Evolutionary conservation across 2,888 invertebrate species (phyloP).

Genomic region (Drosophila atripex): DNA sequence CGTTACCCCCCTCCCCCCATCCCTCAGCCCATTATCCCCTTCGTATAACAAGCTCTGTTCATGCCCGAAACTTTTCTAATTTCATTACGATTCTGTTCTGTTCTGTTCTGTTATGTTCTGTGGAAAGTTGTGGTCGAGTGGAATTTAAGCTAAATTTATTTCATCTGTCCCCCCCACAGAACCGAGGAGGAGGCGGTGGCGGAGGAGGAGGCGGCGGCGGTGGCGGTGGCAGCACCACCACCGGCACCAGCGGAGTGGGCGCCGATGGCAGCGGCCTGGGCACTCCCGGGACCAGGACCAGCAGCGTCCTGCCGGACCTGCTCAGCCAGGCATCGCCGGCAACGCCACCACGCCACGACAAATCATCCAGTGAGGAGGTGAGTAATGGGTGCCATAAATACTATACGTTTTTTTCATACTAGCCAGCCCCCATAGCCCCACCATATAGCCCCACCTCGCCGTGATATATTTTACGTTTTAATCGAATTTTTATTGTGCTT

Average conservation of each 20-base stretch:
- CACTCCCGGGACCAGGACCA: conserved; percentile 90
- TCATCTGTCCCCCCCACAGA: conserved; percentile 38
- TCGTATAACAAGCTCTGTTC: conserved; percentile 38
- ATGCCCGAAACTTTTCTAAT: conserved; percentile 44
- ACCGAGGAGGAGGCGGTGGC: conserved; percentile 77
- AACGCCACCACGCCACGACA: conserved; percentile 94
- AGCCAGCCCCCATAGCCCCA: too few relatives aligned
- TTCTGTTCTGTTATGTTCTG: conserved; percentile 13
- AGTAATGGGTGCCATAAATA: conserved; percentile 78
- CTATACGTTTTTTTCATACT: neutral
- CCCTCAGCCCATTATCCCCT: conserved; percentile 48
- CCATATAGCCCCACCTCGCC: conserved; percentile 4
- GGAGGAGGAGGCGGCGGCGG: conserved; percentile 83
- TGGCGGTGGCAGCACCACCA: conserved; percentile 44
- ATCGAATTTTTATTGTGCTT: conserved; percentile 54
- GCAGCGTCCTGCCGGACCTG: conserved; percentile 97
- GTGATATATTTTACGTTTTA: conserved; percentile 29
- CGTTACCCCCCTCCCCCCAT: conserved; percentile 24
- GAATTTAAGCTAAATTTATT: neutral
- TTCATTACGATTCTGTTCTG: conserved; percentile 39
- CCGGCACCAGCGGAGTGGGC: conserved; percentile 52
- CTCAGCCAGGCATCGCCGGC: conserved; percentile 95
- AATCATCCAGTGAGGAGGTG: conserved; percentile 98
- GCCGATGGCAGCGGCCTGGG: conserved; percentile 85
- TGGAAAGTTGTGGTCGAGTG: neutral